These are phyloP conservation scores for Lacanobia oleracea DNA, from an alignment of 2,888 invertebrate genomes.

Conservation along the genomic window DNA sequence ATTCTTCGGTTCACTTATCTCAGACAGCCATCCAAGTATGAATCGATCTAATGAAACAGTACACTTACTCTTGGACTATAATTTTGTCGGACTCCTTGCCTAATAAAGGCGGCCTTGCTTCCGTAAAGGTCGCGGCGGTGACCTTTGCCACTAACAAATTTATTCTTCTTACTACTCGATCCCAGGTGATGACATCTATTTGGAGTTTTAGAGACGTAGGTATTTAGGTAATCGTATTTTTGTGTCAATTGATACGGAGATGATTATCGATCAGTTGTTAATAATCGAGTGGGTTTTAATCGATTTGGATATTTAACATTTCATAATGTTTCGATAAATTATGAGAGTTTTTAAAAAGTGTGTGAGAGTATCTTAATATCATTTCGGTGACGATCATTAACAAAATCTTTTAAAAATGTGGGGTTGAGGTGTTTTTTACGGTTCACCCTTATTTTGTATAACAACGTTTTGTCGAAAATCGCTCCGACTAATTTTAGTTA, in stretches of 20 bases:
- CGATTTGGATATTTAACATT: neutral
- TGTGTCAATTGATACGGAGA: slow-evolving; percentile 62
- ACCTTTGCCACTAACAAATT: slow-evolving; percentile 78
- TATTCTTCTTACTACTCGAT: slow-evolving; percentile 66
- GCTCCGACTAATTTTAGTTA: no score
- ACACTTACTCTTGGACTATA: slow-evolving; percentile 56
- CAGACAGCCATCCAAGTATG: slow-evolving; percentile 31
- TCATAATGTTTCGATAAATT: no score
- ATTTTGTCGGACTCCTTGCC: slow-evolving; percentile 62
- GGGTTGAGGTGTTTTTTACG: no score
- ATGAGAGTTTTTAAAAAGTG: no score
- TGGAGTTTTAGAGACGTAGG: slow-evolving; percentile 59
- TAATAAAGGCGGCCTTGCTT: slow-evolving; percentile 80
- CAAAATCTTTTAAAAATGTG: no score
- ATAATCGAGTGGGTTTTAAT: slow-evolving; percentile 1
- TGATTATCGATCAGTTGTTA: slow-evolving; percentile 9
- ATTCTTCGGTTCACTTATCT: slow-evolving; percentile 30
- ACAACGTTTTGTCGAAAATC: no score
- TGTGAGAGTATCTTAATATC: no score
- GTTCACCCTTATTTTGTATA: no score
- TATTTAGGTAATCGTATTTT: slow-evolving; percentile 64
- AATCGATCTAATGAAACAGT: slow-evolving; percentile 48
- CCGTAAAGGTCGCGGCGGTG: slow-evolving; percentile 82
- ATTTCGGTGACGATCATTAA: no score
- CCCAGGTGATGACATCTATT: slow-evolving; percentile 77